A percentile compares a stretch with the other conserved stretches of the same genome.
Conservation (phyloP, 2,113 vertebrate genomes). For the Corvus cornix region DNA sequence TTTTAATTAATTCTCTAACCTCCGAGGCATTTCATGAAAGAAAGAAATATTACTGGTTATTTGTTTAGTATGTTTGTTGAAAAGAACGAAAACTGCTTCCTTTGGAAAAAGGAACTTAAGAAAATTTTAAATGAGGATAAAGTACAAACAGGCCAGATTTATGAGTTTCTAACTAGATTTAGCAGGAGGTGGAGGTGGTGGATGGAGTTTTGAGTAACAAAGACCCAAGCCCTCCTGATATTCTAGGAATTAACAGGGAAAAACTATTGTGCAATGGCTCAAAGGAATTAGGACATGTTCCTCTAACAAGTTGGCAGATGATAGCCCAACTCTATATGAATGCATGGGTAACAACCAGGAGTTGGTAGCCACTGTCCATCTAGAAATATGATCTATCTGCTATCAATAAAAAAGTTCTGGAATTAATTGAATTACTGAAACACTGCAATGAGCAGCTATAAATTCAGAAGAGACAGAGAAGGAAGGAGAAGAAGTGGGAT, state of each 20-base stretch:
- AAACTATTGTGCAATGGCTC: neutral
- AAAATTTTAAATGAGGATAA: neutral
- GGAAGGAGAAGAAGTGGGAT: fast-evolving
- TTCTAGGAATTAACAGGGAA: neutral
- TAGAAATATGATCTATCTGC: neutral
- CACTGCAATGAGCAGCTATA: neutral
- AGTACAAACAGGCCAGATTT: neutral
- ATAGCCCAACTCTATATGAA: neutral
- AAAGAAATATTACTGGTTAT: neutral
- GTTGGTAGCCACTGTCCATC: neutral
- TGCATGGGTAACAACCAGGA: neutral
- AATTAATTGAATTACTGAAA: neutral
- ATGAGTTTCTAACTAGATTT: neutral
- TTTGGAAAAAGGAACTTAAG: neutral
- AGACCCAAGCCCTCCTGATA: neutral
- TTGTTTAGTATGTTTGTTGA: neutral
- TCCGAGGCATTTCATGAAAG: neutral
- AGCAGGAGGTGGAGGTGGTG: fast-evolving
- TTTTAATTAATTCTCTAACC: neutral
- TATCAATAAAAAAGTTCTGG: neutral
- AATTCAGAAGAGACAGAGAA: neutral
- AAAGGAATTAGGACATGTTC: neutral
- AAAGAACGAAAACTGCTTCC: neutral
- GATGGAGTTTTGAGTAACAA: neutral
- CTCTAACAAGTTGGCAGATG: neutral